These are phyloP conservation scores for Cichladusa arquata DNA, from an alignment of 2,113 vertebrate genomes.

Conservation along the genomic window DNA sequence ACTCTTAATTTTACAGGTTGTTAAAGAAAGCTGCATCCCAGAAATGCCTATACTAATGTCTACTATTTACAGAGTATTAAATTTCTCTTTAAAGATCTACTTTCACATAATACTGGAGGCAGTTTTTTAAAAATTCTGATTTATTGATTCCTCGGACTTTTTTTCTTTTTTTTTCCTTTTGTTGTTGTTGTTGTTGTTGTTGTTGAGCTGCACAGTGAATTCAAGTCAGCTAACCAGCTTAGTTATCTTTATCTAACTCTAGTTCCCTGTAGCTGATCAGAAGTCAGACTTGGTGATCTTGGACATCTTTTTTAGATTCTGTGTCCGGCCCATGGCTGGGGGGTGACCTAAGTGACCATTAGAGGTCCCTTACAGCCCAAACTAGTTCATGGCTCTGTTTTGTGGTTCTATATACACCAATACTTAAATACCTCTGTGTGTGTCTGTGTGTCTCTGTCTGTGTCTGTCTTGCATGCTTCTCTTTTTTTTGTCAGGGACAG, in stretches of 20 bases:
- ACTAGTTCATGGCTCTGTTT: neutral
- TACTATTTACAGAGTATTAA: neutral
- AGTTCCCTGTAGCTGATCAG: neutral
- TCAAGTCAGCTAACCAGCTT: neutral
- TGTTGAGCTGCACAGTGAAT: neutral
- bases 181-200: too few relatives aligned
- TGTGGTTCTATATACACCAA: neutral
- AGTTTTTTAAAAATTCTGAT: neutral
- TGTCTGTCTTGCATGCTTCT: neutral
- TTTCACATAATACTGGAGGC: neutral
- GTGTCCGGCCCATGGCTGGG: neutral
- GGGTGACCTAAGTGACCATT: neutral
- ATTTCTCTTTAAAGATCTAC: neutral
- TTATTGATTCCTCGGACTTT: neutral
- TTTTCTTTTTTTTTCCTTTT: neutral
- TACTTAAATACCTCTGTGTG: neutral
- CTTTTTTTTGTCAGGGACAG: neutral
- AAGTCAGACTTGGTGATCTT: neutral
- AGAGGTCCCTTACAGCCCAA: neutral
- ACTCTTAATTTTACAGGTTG: neutral
- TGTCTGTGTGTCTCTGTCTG: neutral
- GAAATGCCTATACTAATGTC: neutral
- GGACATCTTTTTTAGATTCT: neutral
- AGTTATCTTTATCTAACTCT: neutral
- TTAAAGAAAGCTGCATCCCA: neutral